Base-by-base conservation (phyloP, 2,797 vertebrate species). In the Morus bassanus region DNA sequence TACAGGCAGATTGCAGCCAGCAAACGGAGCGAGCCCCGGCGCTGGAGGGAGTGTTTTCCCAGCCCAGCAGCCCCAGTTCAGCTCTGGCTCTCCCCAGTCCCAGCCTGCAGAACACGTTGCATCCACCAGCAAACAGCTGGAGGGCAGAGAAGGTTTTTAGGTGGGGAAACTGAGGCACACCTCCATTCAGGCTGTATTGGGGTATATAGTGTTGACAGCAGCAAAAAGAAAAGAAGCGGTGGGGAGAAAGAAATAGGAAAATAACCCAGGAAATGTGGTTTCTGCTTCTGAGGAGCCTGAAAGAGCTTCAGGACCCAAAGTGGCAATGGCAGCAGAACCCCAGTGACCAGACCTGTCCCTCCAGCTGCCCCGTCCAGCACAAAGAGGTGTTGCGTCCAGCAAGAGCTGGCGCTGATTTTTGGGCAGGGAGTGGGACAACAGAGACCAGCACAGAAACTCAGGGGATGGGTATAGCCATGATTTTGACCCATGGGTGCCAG, bases 11-110 rank as follows among this genome's bases (percentile, higher is more conserved):
- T 16, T 31, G 30, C 53, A 67, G 46, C 39, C 60, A 67, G 30
- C 22, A 51, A 72, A 33, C 0, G 1, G 31, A 31, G 30, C 1
- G 0, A 72, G 57, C 30, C 39, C 28, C 1, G 3, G 19, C 6
- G 23, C 60, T 46, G 39, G 39, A 67, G 15, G 13, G 18, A 73
- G n/a, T 12, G 2, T 63, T 50, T 23, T 56, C 43, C 88, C 64
- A 25, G 67, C 22, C 54, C 53, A 46, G 70, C 13, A 48, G 57
- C 21, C 53, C 73, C 73, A 59, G 30, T 25, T 1, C 13, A 22
- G 9, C 41, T 61, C 48, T 43, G 17, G 18, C 18, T 39, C 45
- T 28, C 25, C 35, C 53, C 65, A 67, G 18, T 31, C 23, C n/a
- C 78, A 54, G 35, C 35, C 21, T 19, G 33, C 11, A 8, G 23